Evolutionary conservation across 1,140 invertebrate species (phyloP).

Genomic region (Matsumurasca onukii): DNA sequence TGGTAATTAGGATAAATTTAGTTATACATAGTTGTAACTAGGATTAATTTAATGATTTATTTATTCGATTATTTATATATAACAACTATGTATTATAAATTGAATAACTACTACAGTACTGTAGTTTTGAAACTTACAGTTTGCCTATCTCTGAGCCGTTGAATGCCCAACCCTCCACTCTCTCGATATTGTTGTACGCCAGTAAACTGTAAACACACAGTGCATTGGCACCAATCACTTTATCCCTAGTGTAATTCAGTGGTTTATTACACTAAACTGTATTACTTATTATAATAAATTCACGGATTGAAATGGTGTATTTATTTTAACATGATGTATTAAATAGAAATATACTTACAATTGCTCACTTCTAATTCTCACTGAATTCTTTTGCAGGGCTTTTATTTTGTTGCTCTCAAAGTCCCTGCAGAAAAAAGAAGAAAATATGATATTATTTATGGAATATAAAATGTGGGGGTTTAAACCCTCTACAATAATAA

Average conservation of each 20-base stretch:
- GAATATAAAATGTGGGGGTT: too few species aligned
- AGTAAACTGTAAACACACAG: conserved; percentile 55
- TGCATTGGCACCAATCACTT: neutral
- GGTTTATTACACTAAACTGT: neutral
- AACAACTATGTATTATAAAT: too few species aligned
- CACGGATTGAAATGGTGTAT: neutral
- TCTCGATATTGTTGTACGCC: conserved; percentile 60
- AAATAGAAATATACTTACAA: conserved; percentile 51
- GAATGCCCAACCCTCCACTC: conserved; percentile 62
- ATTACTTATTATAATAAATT: neutral
- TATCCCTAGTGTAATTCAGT: neutral
- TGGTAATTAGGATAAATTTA: too few species aligned
- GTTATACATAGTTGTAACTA: too few species aligned
- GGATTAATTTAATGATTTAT: too few species aligned
- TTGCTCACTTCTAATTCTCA: conserved; percentile 56
- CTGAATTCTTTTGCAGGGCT: conserved; percentile 51
- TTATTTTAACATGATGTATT: neutral
- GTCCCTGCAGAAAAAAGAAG: conserved; percentile 49
- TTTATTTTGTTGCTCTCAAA: conserved; percentile 58
- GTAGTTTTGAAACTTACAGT: conserved; percentile 64
- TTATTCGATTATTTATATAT: too few species aligned
- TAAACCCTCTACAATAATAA: too few species aligned
- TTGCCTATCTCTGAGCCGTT: conserved; percentile 63
- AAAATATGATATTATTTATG: too few species aligned
- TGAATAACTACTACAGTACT: too few species aligned